Base-by-base conservation (phyloP, 2,113 vertebrate genomes). In the Istiophorus platypterus region DNA sequence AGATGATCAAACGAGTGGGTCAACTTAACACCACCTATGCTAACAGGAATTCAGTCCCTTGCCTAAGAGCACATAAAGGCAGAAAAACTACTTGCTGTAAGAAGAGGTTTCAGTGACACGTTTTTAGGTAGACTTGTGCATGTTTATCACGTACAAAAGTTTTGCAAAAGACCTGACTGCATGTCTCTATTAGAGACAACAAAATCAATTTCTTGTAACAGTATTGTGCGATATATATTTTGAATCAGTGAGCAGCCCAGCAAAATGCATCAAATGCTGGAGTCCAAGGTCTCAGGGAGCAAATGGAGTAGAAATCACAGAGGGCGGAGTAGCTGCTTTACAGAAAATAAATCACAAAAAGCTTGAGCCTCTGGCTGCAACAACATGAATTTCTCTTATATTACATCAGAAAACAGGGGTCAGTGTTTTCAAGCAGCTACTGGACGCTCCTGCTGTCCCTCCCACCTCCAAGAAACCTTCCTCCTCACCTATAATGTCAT, bases 371-470 rank as follows among this genome's bases (percentile, higher is more conserved):
- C 34, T 45, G 42, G 14, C 10, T 58, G 22, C 59, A 71, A 52
- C 24, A 54, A 63, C 34, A 51, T 11, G 26, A 72, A 39, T 72
- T 58, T 68, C 27, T 59, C 5, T 51, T 1, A 9, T 17, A 34
- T 57, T 70, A 59, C 62, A 78, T 68, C 73, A 81, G 41, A 47
- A 77, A 67, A 39, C 49, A 56, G 14, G 18, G 15, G 15, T 45
- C n/a, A 39, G 39, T 57, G 58, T 52, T n/a, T 18, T 34, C 10
- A 22, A 18, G 26, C 8, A 17, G 18, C 58, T 58, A 42, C 2
- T 69, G 47, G 11, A 61, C 2, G 1, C 7, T 56, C 5, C 6
- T 39, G 24, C 11, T 62, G 41, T 64, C n/a, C 63, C 24, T 71
- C 66, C n/a, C 31, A 47, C 22, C 8, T 1, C 22, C 37, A 47